phyloP scores from a whole-genome alignment of 2,113 vertebrate species.

The Pavo muticus region DNA sequence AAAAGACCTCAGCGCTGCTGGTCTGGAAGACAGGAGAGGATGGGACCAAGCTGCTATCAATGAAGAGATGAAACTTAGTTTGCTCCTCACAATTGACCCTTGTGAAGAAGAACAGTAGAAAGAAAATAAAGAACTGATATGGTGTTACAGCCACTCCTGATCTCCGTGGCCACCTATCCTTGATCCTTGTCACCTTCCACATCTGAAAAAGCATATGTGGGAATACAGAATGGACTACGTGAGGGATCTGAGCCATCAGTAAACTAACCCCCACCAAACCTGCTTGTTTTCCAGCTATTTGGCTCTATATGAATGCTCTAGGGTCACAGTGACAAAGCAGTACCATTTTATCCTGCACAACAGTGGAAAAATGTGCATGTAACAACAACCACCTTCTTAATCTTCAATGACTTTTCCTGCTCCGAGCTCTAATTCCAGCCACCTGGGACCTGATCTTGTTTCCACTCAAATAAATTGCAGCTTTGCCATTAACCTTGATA shows the following conservation, averaged over 20 bases:
- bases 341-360: background rate
- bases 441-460: background rate
- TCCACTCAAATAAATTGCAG: constrained; percentile 26
- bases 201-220: background rate
- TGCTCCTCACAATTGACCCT: background rate
- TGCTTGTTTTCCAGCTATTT: background rate
- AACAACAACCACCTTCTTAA: constrained; percentile 27
- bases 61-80: background rate
- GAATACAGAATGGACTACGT: background rate
- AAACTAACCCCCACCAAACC: background rate
- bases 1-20: background rate
- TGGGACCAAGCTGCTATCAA: accelerated
- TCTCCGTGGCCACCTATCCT: background rate
- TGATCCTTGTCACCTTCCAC: background rate
- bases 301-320: background rate
- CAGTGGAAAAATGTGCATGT: background rate
- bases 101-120: background rate
- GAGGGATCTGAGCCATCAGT: background rate
- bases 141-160: background rate
- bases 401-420: constrained; percentile 49
- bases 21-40: background rate
- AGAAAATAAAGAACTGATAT: background rate
- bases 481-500: constrained; percentile 57
- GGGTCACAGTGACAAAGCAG: background rate
- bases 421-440: constrained; percentile 39